These are phyloP conservation scores for Rhagium mordax DNA, from an alignment of 2,888 invertebrate genomes.

Conservation along the genomic window DNA sequence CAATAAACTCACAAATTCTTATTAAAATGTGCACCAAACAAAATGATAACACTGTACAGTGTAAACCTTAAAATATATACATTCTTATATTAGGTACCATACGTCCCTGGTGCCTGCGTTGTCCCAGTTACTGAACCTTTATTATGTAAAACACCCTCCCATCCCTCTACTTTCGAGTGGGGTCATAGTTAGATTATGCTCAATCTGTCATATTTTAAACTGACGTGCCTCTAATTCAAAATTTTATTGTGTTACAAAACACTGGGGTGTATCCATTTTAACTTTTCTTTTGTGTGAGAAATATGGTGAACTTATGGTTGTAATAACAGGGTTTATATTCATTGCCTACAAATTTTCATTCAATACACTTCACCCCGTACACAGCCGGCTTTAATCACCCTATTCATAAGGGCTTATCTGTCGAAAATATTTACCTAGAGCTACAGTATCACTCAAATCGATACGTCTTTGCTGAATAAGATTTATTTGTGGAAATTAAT, in stretches of 20 bases:
- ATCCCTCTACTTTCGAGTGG: constrained; percentile 47
- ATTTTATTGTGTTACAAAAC: constrained; percentile 60
- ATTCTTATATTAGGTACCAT: background rate
- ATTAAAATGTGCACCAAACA: no score
- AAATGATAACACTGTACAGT: no score
- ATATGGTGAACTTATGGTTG: constrained; percentile 49
- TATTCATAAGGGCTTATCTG: constrained; percentile 13
- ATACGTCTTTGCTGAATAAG: background rate
- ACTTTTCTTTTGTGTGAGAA: constrained; percentile 49
- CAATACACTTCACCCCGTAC: constrained; percentile 35
- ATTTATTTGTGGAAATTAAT: background rate
- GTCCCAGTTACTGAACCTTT: constrained; percentile 40
- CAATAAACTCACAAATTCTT: no score
- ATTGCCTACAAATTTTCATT: constrained; percentile 50
- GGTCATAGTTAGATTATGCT: constrained; percentile 52
- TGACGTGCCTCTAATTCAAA: constrained; percentile 55
- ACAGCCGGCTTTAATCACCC: constrained; percentile 28
- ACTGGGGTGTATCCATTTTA: constrained; percentile 50
- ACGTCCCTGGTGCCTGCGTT: constrained; percentile 8
- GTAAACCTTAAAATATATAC: background rate
- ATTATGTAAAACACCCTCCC: constrained; percentile 50
- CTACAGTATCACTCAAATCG: background rate
- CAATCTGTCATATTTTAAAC: constrained; percentile 58
- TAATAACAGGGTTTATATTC: constrained; percentile 50
- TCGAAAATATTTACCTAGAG: constrained; percentile 6